These are phyloP conservation scores for Portevinia maculata DNA, from an alignment of 2,888 invertebrate genomes.

Conservation along the genomic window DNA sequence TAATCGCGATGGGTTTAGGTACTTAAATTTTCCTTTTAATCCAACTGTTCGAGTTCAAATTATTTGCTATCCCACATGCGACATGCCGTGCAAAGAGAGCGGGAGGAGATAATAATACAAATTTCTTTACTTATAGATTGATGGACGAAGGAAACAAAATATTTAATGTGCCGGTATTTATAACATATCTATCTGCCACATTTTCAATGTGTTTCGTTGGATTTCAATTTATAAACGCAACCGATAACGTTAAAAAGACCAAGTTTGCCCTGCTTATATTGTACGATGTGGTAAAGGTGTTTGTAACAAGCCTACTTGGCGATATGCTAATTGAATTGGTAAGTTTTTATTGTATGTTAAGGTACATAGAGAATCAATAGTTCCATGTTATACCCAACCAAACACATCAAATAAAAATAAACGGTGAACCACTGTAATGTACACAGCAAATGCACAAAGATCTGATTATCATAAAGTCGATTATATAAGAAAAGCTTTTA, in stretches of 20 bases:
- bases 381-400: background rate
- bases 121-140: constrained; percentile 4
- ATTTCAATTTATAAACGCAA: constrained; percentile 39
- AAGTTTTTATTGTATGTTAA: constrained; percentile 16
- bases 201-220: constrained; percentile 36
- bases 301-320: constrained; percentile 27
- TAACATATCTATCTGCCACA: constrained; percentile 20
- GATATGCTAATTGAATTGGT: constrained; percentile 40
- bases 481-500: constrained; percentile 64
- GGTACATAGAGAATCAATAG: background rate
- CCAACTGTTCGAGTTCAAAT: no score
- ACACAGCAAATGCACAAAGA: constrained; percentile 30
- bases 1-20: no score
- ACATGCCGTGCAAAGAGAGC: no score
- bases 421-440: background rate
- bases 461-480: constrained; percentile 67
- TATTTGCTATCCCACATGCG: no score
- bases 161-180: constrained; percentile 15
- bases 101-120: no score
- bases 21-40: no score
- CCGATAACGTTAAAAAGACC: background rate
- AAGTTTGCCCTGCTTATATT: constrained; percentile 18
- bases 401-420: background rate
- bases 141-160: constrained; percentile 37
- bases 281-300: constrained; percentile 39